Base-by-base conservation (phyloP, 2,113 vertebrate species). In the Clinocottus analis region DNA sequence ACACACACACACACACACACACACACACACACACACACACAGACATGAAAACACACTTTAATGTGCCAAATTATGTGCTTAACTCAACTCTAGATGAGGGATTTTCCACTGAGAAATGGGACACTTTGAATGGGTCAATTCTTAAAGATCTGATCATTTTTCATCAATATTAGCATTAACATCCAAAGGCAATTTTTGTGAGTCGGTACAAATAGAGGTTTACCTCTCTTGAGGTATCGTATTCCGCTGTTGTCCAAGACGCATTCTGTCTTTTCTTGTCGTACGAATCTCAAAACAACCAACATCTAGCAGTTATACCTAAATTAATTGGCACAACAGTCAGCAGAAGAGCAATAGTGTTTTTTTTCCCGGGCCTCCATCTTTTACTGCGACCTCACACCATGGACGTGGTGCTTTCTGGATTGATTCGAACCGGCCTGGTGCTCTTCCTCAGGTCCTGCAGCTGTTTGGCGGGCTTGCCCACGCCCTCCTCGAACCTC, bases 391-490 rank as follows among this genome's bases (percentile, higher is more conserved):
- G 16, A 8, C 43, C 53, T 88, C 67, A 99, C 80, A 99, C 98
- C 84, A 99, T 91, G 1, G 98, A 98, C 0, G 95, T 98, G 43
- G 97, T 99, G 87, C 98, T 99, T 79, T 99, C 98, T 0, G 98
- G 98, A 62, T 99, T 99, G 68, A 99, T 90, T 1, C 97, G 94
- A 29, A 98, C 91, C 4, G 96, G 62, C 63, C 96, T 94, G 0
- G 95, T 97, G 75, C 96, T 95, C 79, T 96, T 99, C 87, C 97
- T 95, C 88, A 99, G 92, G 89, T 99, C 98, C 89, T 97, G 97
- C 62, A 99, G 94, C 84, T 99, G 98, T 71, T 97, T 98, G 88
- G 98, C 98, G 1, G 98, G 97, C 71, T 98, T 99, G 16, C 98
- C 98, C 73, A 98, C 98, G 5, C 94, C 96, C 90, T 98, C 97